phyloP scores from a whole-genome alignment of 2,888 invertebrate genomes.

The Synanthedon tipuliformis region DNA sequence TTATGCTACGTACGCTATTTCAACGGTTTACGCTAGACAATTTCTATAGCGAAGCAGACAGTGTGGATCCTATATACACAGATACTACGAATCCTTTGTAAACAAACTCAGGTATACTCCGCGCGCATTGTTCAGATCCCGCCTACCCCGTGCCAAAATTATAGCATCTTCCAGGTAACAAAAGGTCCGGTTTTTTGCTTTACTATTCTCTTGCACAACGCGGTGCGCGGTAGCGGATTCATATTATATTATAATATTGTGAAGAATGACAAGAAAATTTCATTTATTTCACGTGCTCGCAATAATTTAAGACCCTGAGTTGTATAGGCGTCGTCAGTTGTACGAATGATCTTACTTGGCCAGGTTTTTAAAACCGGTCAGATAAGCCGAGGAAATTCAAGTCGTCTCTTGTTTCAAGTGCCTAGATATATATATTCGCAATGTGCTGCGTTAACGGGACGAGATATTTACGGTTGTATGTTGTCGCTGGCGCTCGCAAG shows the following conservation, averaged over 20 bases:
- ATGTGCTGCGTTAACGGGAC: slow-evolving; percentile 32
- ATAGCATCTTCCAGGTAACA: slow-evolving; percentile 54
- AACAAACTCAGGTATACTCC: slow-evolving; percentile 55
- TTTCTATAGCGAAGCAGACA: slow-evolving; percentile 40
- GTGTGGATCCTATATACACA: slow-evolving; percentile 38
- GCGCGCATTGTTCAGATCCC: slow-evolving; percentile 44
- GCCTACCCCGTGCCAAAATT: slow-evolving; percentile 54
- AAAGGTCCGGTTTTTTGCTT: slow-evolving; percentile 13
- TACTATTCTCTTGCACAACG: slow-evolving; percentile 49
- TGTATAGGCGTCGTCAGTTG: slow-evolving; percentile 4
- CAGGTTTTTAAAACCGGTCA: neutral
- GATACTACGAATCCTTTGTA: slow-evolving; percentile 46
- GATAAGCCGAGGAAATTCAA: slow-evolving; percentile 11
- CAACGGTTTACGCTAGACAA: slow-evolving; percentile 25
- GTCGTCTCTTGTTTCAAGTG: neutral
- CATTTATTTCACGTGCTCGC: slow-evolving; percentile 34
- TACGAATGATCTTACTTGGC: slow-evolving; percentile 14
- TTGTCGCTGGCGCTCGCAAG: slow-evolving; percentile 44
- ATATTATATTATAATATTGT: too few species aligned
- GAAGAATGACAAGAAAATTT: slow-evolving; percentile 20
- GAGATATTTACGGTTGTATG: slow-evolving; percentile 50
- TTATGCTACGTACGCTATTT: slow-evolving; percentile 24
- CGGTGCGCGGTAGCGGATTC: slow-evolving; percentile 12
- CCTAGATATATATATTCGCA: slow-evolving; percentile 17
- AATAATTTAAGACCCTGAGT: slow-evolving; percentile 16